A percentile compares a stretch with the other conserved stretches of the same genome.
phyloP scores from a whole-genome alignment of 2,113 vertebrate species.

The Anthoscopus minutus region DNA sequence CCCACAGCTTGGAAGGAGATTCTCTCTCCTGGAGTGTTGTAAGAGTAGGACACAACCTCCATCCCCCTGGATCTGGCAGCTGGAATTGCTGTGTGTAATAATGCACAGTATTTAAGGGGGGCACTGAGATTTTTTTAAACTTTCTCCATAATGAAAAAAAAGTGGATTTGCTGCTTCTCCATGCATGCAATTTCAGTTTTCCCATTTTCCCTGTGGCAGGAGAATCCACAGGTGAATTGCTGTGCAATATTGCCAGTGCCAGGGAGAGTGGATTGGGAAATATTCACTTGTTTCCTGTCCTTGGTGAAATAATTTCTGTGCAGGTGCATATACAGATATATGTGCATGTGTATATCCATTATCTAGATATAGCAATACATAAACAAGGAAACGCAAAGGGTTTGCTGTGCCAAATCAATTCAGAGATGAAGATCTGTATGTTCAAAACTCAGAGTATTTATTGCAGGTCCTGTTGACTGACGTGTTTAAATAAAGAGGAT shows the following conservation, averaged over 20 bases:
- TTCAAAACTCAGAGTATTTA: constrained; percentile 66
- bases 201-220: neutral
- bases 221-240: neutral
- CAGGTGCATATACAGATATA: neutral
- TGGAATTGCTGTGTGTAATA: neutral
- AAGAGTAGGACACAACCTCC: neutral
- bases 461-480: constrained; percentile 44
- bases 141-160: neutral
- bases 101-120: neutral
- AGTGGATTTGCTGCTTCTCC: neutral
- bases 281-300: neutral
- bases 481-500: constrained; percentile 71
- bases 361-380: neutral
- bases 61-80: neutral
- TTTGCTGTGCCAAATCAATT: neutral
- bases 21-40: neutral
- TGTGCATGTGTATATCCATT: neutral
- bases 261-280: neutral
- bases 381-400: neutral
- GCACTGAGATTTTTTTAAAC: neutral
- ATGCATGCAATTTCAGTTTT: neutral
- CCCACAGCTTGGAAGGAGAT: neutral
- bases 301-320: neutral
- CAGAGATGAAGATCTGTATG: constrained; percentile 21
- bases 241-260: neutral